phyloP scores from a whole-genome alignment of 2,113 vertebrate species.

The Chloropsis hardwickii region DNA sequence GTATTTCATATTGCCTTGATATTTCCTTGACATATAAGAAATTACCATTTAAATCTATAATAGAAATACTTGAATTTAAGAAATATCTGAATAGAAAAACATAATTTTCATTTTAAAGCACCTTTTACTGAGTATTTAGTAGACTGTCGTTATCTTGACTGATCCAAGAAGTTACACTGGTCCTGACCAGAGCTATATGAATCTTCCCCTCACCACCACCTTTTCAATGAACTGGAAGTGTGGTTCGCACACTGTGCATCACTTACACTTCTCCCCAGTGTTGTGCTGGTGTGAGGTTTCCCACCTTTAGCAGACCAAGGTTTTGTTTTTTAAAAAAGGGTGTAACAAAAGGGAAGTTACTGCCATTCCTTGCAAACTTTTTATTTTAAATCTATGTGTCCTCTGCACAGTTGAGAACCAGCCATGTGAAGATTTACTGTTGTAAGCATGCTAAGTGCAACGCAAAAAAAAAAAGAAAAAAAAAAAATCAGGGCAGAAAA shows the following conservation, averaged over 20 bases:
- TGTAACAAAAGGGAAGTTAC: neutral
- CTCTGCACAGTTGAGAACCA: neutral
- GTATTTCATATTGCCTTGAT: neutral
- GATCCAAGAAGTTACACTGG: neutral
- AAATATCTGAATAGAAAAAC: neutral
- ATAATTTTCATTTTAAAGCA: neutral
- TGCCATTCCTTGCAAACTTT: neutral
- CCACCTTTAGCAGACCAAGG: neutral
- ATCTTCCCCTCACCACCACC: neutral
- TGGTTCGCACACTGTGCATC: neutral
- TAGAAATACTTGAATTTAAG: neutral
- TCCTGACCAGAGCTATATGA: neutral
- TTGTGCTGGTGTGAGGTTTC: neutral
- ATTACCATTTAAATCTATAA: neutral
- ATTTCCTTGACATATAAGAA: neutral
- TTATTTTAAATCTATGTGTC: neutral
- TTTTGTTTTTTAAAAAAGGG: neutral
- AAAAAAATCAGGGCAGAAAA: neutral
- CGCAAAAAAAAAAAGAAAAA: neutral
- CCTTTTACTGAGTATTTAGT: neutral
- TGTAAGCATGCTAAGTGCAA: neutral
- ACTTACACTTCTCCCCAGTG: neutral
- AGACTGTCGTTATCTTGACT: neutral
- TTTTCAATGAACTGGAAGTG: neutral
- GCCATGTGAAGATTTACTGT: neutral